Base-by-base conservation (phyloP, 2,888 invertebrate species). In the Nematopogon swammerdamellus region DNA sequence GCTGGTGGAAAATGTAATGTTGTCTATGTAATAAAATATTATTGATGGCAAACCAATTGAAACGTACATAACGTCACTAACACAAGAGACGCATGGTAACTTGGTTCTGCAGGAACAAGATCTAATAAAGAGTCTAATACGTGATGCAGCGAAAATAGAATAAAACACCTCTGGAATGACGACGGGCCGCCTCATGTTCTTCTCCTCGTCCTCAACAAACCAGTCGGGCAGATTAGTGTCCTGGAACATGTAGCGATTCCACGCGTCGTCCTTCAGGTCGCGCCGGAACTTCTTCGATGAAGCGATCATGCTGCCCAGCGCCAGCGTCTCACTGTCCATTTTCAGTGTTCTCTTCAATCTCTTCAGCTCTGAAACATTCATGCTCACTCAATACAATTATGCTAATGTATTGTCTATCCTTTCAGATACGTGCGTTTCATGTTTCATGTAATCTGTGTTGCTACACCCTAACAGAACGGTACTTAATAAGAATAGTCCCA, bases 161-260 rank as follows among this genome's bases (percentile, higher is more conserved):
- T 6, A 25, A 25, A 25, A 25, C 63, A 87, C 89, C 72, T 91
- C 89, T 4, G 95, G 92, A 29, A 98, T 92, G 2, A 93, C 92
- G 10, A 89, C 74, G 51, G 87, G 87, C 64, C 89, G 90, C 56
- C 81, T 85, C 88, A 92, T 93, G 62, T 97, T 95, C 64, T 90
- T 89, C 54, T 87, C 85, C 69, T 99, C 99, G 60, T 99, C 98
- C 52, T 92, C 86, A 0, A 85, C 83, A 73, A 99, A 99, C 99
- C 99, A 99, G 58, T 91, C 91, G 0, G 99, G 99, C 46, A 99
- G 79, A 64, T 91, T 84, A 1, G 87, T 87, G 67, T 98, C 98
- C 63, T 95, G 94, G 64, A 93, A 95, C 2, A 91, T 86, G 65
- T 92, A 97, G 58, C 95, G 85, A 71, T 97, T 95, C 91, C 95